Base-by-base conservation (phyloP, 2,888 invertebrate species). In the Galerucella calmariensis region DNA sequence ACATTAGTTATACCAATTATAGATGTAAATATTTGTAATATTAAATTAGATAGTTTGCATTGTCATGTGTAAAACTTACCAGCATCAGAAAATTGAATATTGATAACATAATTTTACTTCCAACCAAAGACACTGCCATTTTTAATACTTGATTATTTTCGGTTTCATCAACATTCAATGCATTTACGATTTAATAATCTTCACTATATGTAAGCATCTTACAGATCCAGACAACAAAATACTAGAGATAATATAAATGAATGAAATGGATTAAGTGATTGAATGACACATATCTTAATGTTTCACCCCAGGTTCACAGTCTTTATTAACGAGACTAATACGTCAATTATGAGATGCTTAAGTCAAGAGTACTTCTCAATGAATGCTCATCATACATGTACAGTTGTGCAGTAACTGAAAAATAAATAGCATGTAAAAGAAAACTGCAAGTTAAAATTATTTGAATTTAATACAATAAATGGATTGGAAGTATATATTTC, bases 1-100 rank as follows among this genome's bases (percentile, higher is more conserved):
- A 35, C 35, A 5, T 35, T 35, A 35, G 35, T 20, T 35, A 35
- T 35, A 3, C 35, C 1, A 35, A 35, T 5, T 35, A 35, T 35
- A 35, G 5, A 27, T 35, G 5, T 35, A 35, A 4, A 35, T 35
- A 35, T 35, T 35, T 35, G 35, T 5, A 35, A 35, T 6, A 35
- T 35, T 35, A 35, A 35, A 35, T 35, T 5, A 35, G 5, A 5
- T 27, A 27, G 27, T 53, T 5, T 24, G 16, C 27, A 27, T 12
- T 27, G 4, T 24, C 12, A 27, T 11, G 8, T 61, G 12, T 41
- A 51, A 27, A 51, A 90, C 91, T 91, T 87, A 91, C 92, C 86
- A 91, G 88, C 85, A 93, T 90, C 79, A 92, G 84, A 76, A 92
- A 90, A 86, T 93, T 93, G 82, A 91, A 92, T 84, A 90, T 89